These are phyloP conservation scores for Alosa alosa DNA, from an alignment of 2,113 vertebrate species.

Conservation along the genomic window DNA sequence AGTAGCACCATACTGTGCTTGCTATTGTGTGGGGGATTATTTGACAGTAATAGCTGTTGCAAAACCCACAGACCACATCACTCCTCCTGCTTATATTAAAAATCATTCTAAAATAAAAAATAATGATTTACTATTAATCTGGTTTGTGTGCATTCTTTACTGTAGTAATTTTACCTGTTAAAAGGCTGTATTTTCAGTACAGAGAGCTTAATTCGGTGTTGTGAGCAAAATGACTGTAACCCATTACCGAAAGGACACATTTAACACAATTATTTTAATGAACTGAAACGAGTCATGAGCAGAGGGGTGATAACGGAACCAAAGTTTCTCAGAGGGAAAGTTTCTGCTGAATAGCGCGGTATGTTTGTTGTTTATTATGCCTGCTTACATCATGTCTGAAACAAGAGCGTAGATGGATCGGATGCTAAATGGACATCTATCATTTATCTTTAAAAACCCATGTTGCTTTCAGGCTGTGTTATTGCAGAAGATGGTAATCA, in stretches of 20 bases:
- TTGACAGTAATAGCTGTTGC: background rate
- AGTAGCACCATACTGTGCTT: background rate
- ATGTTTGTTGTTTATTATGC: too few species aligned
- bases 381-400: too few species aligned
- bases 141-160: background rate
- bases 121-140: background rate
- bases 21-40: background rate
- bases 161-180: background rate
- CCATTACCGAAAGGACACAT: background rate
- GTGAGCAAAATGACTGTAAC: background rate
- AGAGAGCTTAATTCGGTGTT: background rate
- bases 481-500: background rate
- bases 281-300: too few species aligned
- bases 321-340: background rate
- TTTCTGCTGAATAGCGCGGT: background rate
- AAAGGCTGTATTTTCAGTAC: background rate
- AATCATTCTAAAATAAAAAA: conserved; percentile 18
- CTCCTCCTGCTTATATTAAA: background rate
- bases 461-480: background rate
- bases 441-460: background rate
- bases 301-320: background rate
- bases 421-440: background rate
- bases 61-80: background rate
- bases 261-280: background rate
- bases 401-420: background rate